Conservation (phyloP, 2,113 vertebrate genomes). For the Corythaixoides concolor region DNA sequence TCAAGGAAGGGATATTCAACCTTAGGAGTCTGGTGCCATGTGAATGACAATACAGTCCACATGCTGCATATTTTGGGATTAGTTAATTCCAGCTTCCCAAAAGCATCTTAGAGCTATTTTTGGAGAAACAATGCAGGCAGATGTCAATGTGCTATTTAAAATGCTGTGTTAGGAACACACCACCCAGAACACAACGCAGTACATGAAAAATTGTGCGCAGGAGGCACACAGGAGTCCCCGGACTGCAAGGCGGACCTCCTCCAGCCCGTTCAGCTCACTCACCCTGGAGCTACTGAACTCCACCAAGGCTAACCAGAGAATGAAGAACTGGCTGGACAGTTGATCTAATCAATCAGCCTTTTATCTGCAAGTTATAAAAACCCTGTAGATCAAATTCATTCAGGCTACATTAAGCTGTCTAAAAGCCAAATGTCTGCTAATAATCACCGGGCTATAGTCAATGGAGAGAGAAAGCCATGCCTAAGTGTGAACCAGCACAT, state of each 20-base stretch:
- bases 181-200: rapidly evolving
- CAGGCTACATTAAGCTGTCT: neutral
- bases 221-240: neutral
- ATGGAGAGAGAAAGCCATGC: neutral
- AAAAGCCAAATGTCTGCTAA: neutral
- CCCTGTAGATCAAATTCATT: neutral
- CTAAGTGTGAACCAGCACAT: neutral
- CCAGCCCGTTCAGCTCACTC: neutral
- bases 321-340: neutral
- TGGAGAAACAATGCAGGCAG: neutral
- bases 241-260: rapidly evolving
- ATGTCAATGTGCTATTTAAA: neutral
- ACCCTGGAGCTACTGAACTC: neutral
- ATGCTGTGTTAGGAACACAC: neutral
- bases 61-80: neutral
- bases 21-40: neutral
- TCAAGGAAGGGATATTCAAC: neutral
- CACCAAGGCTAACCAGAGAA: neutral
- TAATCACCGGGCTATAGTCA: rapidly evolving
- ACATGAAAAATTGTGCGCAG: neutral
- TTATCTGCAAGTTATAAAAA: neutral
- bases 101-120: neutral
- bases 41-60: neutral
- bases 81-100: neutral
- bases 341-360: neutral